Base-by-base conservation (phyloP, 1,140 invertebrate species). In the Drosophila leontia region DNA sequence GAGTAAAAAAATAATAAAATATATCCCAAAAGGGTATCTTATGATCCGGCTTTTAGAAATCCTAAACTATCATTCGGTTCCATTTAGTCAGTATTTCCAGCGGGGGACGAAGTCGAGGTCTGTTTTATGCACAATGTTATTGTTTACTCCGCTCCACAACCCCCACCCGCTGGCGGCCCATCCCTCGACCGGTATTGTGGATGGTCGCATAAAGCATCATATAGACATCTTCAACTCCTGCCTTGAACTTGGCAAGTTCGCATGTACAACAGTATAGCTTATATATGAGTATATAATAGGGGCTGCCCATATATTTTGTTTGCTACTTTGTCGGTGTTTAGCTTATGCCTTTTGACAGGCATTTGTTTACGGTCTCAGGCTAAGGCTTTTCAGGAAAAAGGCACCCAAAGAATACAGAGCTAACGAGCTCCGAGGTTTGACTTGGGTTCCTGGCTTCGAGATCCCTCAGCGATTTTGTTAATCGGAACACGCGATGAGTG, bases 171-270 rank as follows among this genome's bases (percentile, higher is more conserved):
- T 81, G 59, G 69, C 48, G 62, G 67, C n/a, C 62, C 67, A 70
- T 67, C 67, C 67, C 67, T 68, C 62, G 51, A 35, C 72, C 82
- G 80, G 69, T 78, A 78, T 75, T 75, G 83, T 71, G 41, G 37
- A 69, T 42, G 53, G 13, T 26, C 53, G 13, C 35, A 56, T 64
- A 70, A 68, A 61, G 35, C 81, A 61, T 58, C 78, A 82, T 65
- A 74, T 58, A 87, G 79, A 87, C 71, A 82, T 71, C 78, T 75
- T 59, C 45, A 58, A 61, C 50, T 45, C 37, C 57, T 82, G 84
- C 83, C 83, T 88, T 87, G 83, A 87, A 88, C 83, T 87, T 87
- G 83, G 61, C 84, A 77, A 78, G 59, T 86, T 86, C 55, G 53
- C 59, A 63, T 63, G 26, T 41, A 58, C 17, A 26, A 42, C 50